Evolutionary conservation across 2,113 vertebrate species (phyloP), one percentile per base, ranked within the genome.

Genomic region (Channa maculata): DNA sequence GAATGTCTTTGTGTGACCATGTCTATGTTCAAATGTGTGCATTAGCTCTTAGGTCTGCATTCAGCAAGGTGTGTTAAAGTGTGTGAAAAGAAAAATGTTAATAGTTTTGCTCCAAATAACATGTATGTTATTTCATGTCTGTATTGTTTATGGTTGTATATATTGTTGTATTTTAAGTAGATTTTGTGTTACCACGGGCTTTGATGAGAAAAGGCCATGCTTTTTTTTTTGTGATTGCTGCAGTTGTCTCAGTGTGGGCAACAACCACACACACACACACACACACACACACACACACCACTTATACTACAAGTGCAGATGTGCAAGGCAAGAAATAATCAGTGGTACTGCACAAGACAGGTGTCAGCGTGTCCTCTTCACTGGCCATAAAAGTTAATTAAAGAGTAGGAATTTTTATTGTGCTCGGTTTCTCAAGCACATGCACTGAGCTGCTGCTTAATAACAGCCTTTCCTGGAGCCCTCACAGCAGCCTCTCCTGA

Each of bases 371-470:
- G 91, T 91, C 87, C 85, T 91, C 85, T 90, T 91, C 12, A 49
- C 77, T n/a, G 82, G 87, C 79, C 87, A 83, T 92, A 91, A 93
- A 94, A 91, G 87, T 91, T 92, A 92, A 94, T 93, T 93, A 92
- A 92, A 92, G 89, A 88, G 85, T 87, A 89, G 68, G 86, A 84
- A 76, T 89, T 92, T 90, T 92, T 94, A 91, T 91, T 92, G 87
- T 86, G 72, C 80, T 76, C 10, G 36, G 71, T 82, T 80, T 75
- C 77, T 88, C 74, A 67, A 79, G 74, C 65, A 71, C 79, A 70
- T 74, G 74, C 51, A 50, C 81, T 44, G 41, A 73, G 59, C 86
- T 83, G 75, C 86, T 84, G 84, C 77, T 83, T 88, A 84, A 92
- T 88, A 92, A 91, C 62, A 80, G 65, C 24, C 24, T 87, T 65